Percentiles rank a stretch among this genome's conserved stretches.
Evolutionary conservation across 2,113 vertebrate species (phyloP).

Genomic region (Fregata magnificens): DNA sequence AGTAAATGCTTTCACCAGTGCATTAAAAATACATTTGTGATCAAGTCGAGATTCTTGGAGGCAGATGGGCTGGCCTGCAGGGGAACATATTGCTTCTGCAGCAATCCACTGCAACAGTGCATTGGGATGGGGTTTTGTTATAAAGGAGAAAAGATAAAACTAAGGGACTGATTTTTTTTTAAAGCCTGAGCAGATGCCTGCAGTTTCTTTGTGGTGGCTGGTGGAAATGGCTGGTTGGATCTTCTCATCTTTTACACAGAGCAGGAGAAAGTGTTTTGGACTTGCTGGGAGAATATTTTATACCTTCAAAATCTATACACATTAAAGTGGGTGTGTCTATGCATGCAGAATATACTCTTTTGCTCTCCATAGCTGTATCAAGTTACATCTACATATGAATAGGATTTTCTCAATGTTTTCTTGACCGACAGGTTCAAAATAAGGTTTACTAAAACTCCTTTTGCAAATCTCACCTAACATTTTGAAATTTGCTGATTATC

Average conservation of each 20-base stretch:
- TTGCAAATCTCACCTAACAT: not conserved
- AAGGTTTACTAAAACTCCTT: not conserved
- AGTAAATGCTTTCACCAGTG: constrained; percentile 28
- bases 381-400: not conserved
- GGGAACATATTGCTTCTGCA: not conserved
- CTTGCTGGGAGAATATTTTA: not conserved
- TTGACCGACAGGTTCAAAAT: not conserved
- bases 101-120: not conserved
- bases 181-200: not conserved
- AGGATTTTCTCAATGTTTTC: not conserved
- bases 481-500: not conserved
- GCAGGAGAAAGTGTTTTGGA: not conserved
- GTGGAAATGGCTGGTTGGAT: not conserved
- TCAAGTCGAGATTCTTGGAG: constrained; percentile 19
- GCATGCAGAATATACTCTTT: not conserved
- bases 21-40: constrained; percentile 55
- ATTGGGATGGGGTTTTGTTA: not conserved
- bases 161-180: not conserved
- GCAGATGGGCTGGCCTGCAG: constrained; percentile 43
- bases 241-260: not conserved
- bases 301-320: not conserved
- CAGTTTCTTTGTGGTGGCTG: not conserved
- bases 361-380: not conserved
- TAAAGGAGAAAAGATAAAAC: not conserved
- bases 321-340: fast-evolving